Base-by-base conservation (phyloP, 2,113 vertebrate genomes). In the Rhinoptilus africanus region DNA sequence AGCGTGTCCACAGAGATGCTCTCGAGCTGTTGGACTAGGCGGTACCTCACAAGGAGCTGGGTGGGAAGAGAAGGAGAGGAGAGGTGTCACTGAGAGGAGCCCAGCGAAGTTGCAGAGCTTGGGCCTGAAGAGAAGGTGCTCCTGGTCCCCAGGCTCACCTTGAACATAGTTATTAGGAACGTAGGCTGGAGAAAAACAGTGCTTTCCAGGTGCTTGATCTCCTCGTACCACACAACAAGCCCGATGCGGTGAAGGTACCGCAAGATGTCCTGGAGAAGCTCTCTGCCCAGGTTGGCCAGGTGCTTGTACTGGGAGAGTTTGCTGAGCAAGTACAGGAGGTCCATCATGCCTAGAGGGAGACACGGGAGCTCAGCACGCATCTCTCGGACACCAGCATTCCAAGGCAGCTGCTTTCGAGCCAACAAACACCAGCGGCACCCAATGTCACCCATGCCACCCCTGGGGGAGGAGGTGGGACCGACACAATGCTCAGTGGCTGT, bases 91-190 rank as follows among this genome's bases (percentile, higher is more conserved):
- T 26, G 34, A 68, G 32, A 59, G 23, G 11, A 64, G n/a, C 66
- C 35, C 43, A 37, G 30, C 14, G 51, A 51, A 85, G 37, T 66
- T 72, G 41, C 74, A 81, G 59, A 85, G n/a, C 63, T 22, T 19
- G 30, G 62, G 27, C 10, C 30, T 48, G 8, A 10, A 30, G 53
- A 50, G 45, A 10, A 54, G 60, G 39, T 1, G 2, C 18, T 34
- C 62, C 30, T 21, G 34, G 45, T 41, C 32, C 39, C 32, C 50
- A 30, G 0, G 0, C 93, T 95, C 53, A 98, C 98, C 97, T 98
- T 98, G 81, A 98, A 98, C 67, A 98, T 66, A 1, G 96, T 97
- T 78, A 98, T 98, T 59, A 98, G 97, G 81, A 98, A 97, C 5
- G 97, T 79, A 21, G 98, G 98, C 76, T 97, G 96, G 15, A 98